Percentiles rank a stretch among this genome's conserved stretches.
Conservation (phyloP, 2,113 vertebrate genomes). For the Nycticorax nycticorax region DNA sequence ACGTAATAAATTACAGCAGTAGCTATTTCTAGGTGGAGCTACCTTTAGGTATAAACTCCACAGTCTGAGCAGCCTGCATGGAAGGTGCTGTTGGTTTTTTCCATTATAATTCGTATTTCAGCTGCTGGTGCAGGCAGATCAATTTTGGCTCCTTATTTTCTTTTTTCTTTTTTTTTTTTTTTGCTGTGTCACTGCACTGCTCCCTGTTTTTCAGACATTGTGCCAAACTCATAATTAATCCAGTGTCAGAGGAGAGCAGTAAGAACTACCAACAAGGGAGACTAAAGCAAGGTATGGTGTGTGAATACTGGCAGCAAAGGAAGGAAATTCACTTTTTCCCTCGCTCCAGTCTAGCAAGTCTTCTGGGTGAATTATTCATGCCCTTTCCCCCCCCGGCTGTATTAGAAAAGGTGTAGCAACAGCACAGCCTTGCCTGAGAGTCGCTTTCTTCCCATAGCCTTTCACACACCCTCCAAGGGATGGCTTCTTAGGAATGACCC, state of each 20-base stretch:
- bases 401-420: neutral
- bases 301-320: neutral
- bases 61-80: neutral
- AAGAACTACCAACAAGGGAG: neutral
- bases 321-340: neutral
- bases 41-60: neutral
- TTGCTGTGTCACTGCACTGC: neutral
- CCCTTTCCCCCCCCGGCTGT: neutral
- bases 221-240: constrained; percentile 21
- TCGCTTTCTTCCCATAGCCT: neutral
- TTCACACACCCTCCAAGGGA: neutral
- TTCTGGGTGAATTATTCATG: neutral
- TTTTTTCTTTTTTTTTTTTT: neutral
- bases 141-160: neutral
- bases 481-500: neutral
- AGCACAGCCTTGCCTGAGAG: neutral
- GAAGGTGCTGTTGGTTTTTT: neutral
- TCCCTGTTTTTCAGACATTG: neutral
- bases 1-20: neutral
- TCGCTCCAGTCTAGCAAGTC: neutral
- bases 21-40: neutral
- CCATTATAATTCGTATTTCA: neutral
- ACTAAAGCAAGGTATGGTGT: neutral
- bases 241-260: neutral
- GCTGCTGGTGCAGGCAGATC: neutral